Evolutionary conservation across 2,797 vertebrate species (phyloP).

Genomic region (Onychomys torridus): DNA sequence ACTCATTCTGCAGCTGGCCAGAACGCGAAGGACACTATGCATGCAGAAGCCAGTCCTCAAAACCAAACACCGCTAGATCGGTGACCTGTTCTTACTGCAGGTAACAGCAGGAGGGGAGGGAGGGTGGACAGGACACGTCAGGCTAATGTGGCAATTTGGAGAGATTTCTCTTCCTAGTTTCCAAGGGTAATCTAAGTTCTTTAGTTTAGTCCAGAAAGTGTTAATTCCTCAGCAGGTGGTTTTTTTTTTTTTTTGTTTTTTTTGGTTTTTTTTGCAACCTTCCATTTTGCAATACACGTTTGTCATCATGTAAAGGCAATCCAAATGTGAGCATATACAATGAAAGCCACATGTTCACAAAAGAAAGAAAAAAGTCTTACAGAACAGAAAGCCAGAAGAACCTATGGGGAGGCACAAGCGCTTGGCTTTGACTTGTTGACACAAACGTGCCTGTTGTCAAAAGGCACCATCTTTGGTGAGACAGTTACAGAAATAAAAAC

Average conservation of each 20-base stretch:
- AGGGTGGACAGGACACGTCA: not conserved
- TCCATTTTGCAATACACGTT: conserved; percentile 25
- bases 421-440: conserved; percentile 28
- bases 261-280: not conserved
- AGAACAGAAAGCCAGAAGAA: conserved; percentile 52
- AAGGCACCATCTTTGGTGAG: not conserved
- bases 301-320: conserved; percentile 15
- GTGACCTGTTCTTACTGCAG: not conserved
- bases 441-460: conserved; percentile 29
- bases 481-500: not conserved
- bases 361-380: not conserved
- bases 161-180: not conserved
- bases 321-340: conserved; percentile 35
- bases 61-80: not conserved
- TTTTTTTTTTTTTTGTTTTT: not conserved
- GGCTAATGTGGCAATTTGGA: not conserved
- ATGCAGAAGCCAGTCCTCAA: not conserved
- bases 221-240: conserved; percentile 14
- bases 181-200: not conserved
- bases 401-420: not conserved
- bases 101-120: not conserved
- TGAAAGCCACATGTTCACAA: not conserved
- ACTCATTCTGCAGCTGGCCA: not conserved
- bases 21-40: not conserved
- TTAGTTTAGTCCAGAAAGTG: not conserved